Evolutionary conservation across 1,140 invertebrate species (phyloP).

Genomic region (Pinna nobilis): DNA sequence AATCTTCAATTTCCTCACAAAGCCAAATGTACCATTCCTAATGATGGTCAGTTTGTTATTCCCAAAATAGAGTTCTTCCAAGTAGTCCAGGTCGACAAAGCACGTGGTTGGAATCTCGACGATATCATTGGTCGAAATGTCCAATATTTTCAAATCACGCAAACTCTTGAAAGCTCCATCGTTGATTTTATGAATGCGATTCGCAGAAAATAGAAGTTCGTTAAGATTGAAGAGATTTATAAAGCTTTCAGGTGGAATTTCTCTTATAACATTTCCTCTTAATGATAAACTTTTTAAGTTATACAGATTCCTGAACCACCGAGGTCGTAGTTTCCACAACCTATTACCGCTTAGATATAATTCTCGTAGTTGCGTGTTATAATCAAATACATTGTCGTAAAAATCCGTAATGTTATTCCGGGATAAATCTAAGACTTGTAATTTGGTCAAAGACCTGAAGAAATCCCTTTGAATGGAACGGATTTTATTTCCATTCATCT

Average conservation of each 20-base stretch:
- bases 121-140: constrained; percentile 30
- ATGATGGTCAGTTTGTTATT: constrained; percentile 24
- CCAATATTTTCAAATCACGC: constrained; percentile 15
- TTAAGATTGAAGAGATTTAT: constrained; percentile 24
- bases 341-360: constrained; percentile 26
- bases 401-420: constrained; percentile 33
- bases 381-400: constrained; percentile 14
- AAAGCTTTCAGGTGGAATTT: constrained; percentile 5
- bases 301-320: constrained; percentile 23
- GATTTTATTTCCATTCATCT: constrained; percentile 34
- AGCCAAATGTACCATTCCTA: constrained; percentile 21
- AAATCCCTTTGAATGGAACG: constrained; percentile 17
- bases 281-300: constrained; percentile 27
- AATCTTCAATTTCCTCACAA: constrained; percentile 4
- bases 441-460: constrained; percentile 12
- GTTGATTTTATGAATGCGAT: constrained; percentile 14
- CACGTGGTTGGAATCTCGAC: background rate
- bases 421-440: constrained; percentile 25
- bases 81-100: constrained; percentile 14
- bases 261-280: constrained; percentile 24
- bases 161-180: constrained; percentile 29
- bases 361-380: constrained; percentile 19
- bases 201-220: constrained; percentile 28
- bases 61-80: constrained; percentile 26
- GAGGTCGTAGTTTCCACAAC: constrained; percentile 22